Evolutionary conservation across 2,797 vertebrate genomes (phyloP).

Genomic region (Anolis apletophallus): DNA sequence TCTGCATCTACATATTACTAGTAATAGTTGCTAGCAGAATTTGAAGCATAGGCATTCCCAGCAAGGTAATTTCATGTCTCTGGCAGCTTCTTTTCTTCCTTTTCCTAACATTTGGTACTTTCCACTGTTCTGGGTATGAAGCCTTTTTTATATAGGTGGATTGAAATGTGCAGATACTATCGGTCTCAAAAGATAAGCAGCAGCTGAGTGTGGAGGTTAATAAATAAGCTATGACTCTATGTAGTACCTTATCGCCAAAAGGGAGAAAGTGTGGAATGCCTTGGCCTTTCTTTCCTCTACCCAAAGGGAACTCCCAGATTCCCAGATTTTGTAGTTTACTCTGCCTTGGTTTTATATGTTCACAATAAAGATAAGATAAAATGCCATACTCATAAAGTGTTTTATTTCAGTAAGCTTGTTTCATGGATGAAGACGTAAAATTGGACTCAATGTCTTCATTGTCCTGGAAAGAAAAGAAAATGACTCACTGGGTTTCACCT

Average conservation of each 20-base stretch:
- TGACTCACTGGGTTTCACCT: conserved; percentile 24
- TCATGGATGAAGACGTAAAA: background rate
- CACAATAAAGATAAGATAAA: background rate
- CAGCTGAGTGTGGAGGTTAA: background rate
- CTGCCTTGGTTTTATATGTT: background rate
- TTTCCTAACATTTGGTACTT: background rate
- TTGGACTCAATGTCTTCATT: background rate
- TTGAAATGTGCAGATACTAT: background rate
- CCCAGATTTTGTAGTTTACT: background rate
- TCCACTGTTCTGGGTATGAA: background rate
- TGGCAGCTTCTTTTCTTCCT: background rate
- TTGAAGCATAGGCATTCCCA: background rate
- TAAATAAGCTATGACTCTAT: background rate
- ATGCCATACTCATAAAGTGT: background rate
- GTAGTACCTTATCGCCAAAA: background rate
- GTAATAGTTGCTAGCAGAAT: background rate
- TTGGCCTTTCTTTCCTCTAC: background rate
- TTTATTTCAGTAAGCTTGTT: rapidly evolving
- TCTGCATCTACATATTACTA: background rate
- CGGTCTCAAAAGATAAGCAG: background rate
- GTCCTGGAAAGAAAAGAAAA: background rate
- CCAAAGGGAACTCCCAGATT: background rate
- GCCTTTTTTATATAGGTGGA: background rate
- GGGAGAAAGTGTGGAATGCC: background rate
- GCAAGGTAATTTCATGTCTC: background rate